These are phyloP conservation scores for Andricus quercusramuli DNA, from an alignment of 2,888 invertebrate species.

Conservation along the genomic window DNA sequence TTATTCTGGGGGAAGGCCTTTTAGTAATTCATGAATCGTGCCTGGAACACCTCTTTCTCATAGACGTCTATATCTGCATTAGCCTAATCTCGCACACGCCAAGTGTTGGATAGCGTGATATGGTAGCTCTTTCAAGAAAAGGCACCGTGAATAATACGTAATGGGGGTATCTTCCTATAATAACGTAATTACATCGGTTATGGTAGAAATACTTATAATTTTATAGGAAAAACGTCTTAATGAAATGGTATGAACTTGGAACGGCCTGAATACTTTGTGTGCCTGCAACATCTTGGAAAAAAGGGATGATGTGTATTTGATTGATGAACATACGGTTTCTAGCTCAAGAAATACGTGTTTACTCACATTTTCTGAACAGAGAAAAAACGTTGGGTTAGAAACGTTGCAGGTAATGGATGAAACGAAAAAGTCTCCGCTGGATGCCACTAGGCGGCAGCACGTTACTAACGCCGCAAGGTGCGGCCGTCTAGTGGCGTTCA, in stretches of 20 bases:
- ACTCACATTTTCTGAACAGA: background rate
- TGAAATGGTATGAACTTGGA: background rate
- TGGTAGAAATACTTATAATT: constrained; percentile 62
- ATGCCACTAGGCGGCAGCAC: too few species aligned
- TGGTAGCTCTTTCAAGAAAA: constrained; percentile 57
- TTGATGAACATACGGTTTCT: too few species aligned
- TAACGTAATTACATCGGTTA: constrained; percentile 70
- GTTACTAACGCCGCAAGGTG: too few species aligned
- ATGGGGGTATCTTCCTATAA: constrained; percentile 73
- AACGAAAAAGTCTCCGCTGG: too few species aligned
- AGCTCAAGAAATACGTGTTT: background rate
- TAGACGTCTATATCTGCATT: constrained; percentile 33
- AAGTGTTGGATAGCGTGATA: constrained; percentile 36
- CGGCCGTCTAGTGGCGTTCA: too few species aligned
- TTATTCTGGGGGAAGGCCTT: background rate
- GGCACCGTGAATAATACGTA: constrained; percentile 72
- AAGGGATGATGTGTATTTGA: too few species aligned
- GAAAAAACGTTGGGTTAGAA: too few species aligned
- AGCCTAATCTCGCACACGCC: constrained; percentile 27
- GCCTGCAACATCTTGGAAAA: background rate
- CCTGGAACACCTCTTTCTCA: constrained; percentile 30
- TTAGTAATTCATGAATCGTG: constrained; percentile 38
- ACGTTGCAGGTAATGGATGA: too few species aligned
- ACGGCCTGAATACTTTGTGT: background rate
- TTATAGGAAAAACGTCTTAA: background rate